These are phyloP conservation scores for Ondatra zibethicus DNA, from an alignment of 2,113 vertebrate genomes.

Conservation along the genomic window DNA sequence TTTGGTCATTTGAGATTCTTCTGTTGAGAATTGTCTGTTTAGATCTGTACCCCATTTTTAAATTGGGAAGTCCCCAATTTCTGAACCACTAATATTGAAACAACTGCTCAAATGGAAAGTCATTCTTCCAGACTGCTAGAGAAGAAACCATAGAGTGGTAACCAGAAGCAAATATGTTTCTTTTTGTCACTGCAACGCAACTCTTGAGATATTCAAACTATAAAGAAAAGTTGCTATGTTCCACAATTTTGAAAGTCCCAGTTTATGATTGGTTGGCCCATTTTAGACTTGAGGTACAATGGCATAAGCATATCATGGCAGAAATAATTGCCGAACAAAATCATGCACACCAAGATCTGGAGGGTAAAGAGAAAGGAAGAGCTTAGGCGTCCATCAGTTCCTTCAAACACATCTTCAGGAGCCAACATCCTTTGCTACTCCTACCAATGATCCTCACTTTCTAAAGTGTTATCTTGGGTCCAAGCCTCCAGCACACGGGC, in stretches of 20 bases:
- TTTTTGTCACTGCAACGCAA: neutral
- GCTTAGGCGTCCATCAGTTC: too few relatives aligned
- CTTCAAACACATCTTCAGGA: neutral
- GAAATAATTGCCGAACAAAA: neutral
- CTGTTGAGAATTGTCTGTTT: too few relatives aligned
- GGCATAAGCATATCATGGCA: neutral
- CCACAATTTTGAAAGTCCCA: neutral
- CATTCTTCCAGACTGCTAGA: neutral
- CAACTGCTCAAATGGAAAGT: neutral
- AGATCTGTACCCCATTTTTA: too few relatives aligned
- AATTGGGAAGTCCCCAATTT: constrained; percentile 11
- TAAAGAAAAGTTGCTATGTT: neutral
- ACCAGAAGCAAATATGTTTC: neutral
- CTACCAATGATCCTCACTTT: neutral
- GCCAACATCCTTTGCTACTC: too few relatives aligned
- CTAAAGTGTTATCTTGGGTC: neutral
- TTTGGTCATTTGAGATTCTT: too few relatives aligned
- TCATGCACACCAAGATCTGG: neutral
- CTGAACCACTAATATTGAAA: neutral
- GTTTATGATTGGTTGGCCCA: too few relatives aligned
- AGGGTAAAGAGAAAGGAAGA: neutral
- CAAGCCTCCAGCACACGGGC: neutral
- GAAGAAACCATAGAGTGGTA: neutral
- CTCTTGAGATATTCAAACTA: neutral
- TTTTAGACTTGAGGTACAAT: neutral